Base-by-base conservation (phyloP, 1,140 invertebrate genomes). In the Campoletis sonorensis region DNA sequence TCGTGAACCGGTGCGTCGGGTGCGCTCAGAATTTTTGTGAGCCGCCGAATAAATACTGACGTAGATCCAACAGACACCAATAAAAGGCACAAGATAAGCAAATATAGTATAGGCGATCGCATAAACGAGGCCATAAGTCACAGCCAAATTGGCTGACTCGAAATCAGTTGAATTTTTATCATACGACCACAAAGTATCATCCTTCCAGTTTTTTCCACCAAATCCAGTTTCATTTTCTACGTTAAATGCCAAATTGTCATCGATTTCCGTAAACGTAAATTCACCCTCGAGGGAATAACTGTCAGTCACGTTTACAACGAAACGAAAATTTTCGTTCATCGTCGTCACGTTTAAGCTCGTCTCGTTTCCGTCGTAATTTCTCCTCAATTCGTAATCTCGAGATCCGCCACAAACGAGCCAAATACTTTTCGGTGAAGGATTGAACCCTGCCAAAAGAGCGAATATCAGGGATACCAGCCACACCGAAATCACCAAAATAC, bases 1-100 rank as follows among this genome's bases (percentile, higher is more conserved):
- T 23, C 92, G 90, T 0, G 93, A 93, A 26, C 95, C 95, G 77
- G 94, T 95, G 75, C 95, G 92, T 27, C 95, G 91, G 79, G 96
- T 95, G 33, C 95, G 90, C 84, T 95, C 93, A 33, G 94, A 95
- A 83, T 95, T 96, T 72, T 93, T 93, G 51, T 94, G 93, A 0
- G 96, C 96, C 16, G 95, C 95, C 18, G 93, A 93, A 85, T 96
- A 96, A 79, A 96, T 96, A 54, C 94, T 93, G 67, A 94, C 91
- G 86, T 96, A 96, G 80, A 96, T 95, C 90, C 95, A 95, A 58
- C 94, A 93, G 4, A 96, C 94, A 0, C 94, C 93, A 15, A 94
- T 85, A 75, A 96, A 94, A 0, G 96, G 96, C 64, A 95, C 85
- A n/a, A 95, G 84, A 80, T 96, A 96, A 23, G 94, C 93, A 0